Base-by-base conservation (phyloP, 2,797 vertebrate species). In the Eulemur albifrons region DNA sequence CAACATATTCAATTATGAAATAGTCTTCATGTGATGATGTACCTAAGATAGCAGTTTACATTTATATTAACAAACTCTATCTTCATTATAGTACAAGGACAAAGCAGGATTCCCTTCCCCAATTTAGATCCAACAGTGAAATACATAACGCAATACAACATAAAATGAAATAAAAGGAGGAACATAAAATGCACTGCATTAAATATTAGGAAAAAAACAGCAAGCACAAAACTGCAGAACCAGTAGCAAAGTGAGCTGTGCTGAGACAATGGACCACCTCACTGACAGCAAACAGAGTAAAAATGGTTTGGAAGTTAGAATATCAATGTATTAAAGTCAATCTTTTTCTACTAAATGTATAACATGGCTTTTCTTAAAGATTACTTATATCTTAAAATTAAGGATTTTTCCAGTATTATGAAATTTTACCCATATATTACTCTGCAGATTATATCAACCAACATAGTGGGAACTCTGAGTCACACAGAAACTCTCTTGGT, bases 41-140 rank as follows among this genome's bases (percentile, higher is more conserved):
- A 98, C 98, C 97, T 98, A 98, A 98, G 94, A 95, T 3, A 97
- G 97, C 88, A 97, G 92, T 94, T 98, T 93, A 96, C 72, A 97
- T 59, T 94, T 61, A 32, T 79, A 98, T 93, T 97, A 97, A 97
- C 97, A 97, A 98, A 96, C 84, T 93, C 93, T 92, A 89, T 83
- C 80, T 97, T 43, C 85, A 90, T 97, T 97, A 96, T 75, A 83
- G 93, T 93, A 38, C 87, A 95, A 98, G 5, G 59, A 96, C 81
- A 93, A 97, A 94, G 92, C 75, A 92, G 77, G 77, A 97, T 95
- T 97, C 91, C 94, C 97, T 93, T 79, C 97, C 96, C 95, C 96
- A 97, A 95, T 76, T 82, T 52, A 97, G 84, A 57, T 97, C 92
- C 88, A 96, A 92, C 97, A 95, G 96, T 94, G 97, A 98, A 98